Base-by-base conservation (phyloP, 2,888 invertebrate species). In the Cotesia congregata region DNA sequence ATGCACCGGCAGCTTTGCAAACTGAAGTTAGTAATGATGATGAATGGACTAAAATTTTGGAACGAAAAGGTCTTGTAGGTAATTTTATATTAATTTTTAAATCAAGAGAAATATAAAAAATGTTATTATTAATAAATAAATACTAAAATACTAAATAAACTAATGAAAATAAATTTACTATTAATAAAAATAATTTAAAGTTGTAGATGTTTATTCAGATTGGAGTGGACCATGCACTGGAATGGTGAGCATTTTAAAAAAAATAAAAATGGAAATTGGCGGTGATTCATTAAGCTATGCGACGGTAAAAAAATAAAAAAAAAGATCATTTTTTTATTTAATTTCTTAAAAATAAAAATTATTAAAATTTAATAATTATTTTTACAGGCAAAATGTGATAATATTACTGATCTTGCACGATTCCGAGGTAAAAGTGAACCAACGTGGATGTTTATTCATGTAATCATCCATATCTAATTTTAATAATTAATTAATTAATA, bases 221-320 rank as follows among this genome's bases (percentile, higher is more conserved):
- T 98, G 98, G 98, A 96, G 96, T 86, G 98, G 98, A 0, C 97
- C 97, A 0, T 97, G 97, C 86, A 91, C 94, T 80, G 96, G 96
- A 61, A 96, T 98, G 95, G 92, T 95, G 77, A 95, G 95, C 76
- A 95, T 94, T 88, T 92, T 98, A 82, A 95, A 95, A 88, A 96
- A 96, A 90, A 92, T 97, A 78, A 97, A 97, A 89, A 93, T 97
- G 87, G 98, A 98, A 90, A 90, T 96, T 17, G 97, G 96, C 6
- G 97, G 97, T 76, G 96, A 97, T 86, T 91, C 93, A 83, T 91
- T 98, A 71, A 94, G 94, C 80, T 92, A 97, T 80, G 97, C 96
- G 4, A 92, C 94, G 86, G 96, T 96, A 91, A 92, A 91, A 17
- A 17, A 1, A 17, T n/a, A 17, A 17, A 17, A 17, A 17, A 17